These are phyloP conservation scores for Synanthedon tipuliformis DNA, from an alignment of 2,888 invertebrate species.

Conservation along the genomic window DNA sequence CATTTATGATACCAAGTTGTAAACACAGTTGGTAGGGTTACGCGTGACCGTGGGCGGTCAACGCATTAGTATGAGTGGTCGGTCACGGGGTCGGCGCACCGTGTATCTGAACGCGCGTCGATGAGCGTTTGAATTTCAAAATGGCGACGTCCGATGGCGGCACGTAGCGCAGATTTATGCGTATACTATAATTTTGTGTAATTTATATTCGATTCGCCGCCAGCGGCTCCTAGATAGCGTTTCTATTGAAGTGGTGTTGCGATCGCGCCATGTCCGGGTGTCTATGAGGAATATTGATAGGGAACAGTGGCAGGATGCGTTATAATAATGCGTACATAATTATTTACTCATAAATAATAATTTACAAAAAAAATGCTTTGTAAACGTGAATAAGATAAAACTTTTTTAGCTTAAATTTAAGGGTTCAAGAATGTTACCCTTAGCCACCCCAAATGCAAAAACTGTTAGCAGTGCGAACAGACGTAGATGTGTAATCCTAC, in stretches of 20 bases:
- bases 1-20: slow-evolving; percentile 23
- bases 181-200: slow-evolving; percentile 40
- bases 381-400: too few species aligned
- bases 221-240: slow-evolving; percentile 47
- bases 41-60: slow-evolving; percentile 60
- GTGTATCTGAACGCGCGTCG: slow-evolving; percentile 33
- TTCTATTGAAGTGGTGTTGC: slow-evolving; percentile 52
- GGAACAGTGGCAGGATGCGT: slow-evolving; percentile 44
- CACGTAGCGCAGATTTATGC: slow-evolving; percentile 15
- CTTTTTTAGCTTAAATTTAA: too few species aligned
- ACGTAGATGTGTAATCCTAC: too few species aligned
- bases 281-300: slow-evolving; percentile 47
- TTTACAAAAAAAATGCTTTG: too few species aligned
- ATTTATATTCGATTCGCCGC: slow-evolving; percentile 61
- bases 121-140: slow-evolving; percentile 23
- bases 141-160: slow-evolving; percentile 12
- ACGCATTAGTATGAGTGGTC: slow-evolving; percentile 59
- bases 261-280: slow-evolving; percentile 48
- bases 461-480: too few species aligned
- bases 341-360: too few species aligned
- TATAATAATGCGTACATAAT: slow-evolving; percentile 3
- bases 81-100: slow-evolving; percentile 62
- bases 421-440: too few species aligned
- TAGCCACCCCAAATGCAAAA: too few species aligned
- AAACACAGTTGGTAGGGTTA: slow-evolving; percentile 39